Percentiles rank a stretch among this genome's conserved stretches.
Conservation (phyloP, 92 coral and sea anemone genomes). For the Metridium senile region DNA sequence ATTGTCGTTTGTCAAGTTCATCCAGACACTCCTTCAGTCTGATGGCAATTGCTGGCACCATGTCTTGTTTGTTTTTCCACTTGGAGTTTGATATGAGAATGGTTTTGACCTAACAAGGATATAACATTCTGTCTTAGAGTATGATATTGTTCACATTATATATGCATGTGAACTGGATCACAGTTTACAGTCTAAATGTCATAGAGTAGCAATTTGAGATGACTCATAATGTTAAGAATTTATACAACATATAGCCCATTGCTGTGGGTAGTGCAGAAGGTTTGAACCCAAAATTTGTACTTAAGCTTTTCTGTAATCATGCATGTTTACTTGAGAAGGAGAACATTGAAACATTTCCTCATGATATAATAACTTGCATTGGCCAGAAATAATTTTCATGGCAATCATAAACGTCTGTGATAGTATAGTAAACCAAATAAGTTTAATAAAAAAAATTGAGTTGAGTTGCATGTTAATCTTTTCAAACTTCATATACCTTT, state of each 20-base stretch:
- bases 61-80: constrained; percentile 14
- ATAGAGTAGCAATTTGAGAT: neutral
- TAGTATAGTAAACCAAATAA: too few relatives aligned
- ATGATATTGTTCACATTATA: neutral
- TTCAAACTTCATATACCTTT: constrained; percentile 7
- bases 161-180: neutral
- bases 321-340: too few relatives aligned
- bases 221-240: neutral
- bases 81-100: constrained; percentile 4
- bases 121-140: constrained; percentile 1
- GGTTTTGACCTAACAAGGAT: constrained; percentile 8
- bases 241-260: neutral
- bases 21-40: constrained; percentile 3
- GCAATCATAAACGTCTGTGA: too few relatives aligned
- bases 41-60: constrained; percentile 15
- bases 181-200: too few relatives aligned
- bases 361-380: too few relatives aligned
- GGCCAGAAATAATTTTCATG: too few relatives aligned
- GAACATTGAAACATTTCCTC: too few relatives aligned
- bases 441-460: neutral
- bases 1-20: neutral
- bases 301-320: neutral
- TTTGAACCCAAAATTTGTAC: neutral
- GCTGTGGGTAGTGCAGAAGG: neutral
- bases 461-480: neutral